These are phyloP conservation scores for Baronia brevicornis DNA, from an alignment of 2,888 invertebrate species.

Conservation along the genomic window DNA sequence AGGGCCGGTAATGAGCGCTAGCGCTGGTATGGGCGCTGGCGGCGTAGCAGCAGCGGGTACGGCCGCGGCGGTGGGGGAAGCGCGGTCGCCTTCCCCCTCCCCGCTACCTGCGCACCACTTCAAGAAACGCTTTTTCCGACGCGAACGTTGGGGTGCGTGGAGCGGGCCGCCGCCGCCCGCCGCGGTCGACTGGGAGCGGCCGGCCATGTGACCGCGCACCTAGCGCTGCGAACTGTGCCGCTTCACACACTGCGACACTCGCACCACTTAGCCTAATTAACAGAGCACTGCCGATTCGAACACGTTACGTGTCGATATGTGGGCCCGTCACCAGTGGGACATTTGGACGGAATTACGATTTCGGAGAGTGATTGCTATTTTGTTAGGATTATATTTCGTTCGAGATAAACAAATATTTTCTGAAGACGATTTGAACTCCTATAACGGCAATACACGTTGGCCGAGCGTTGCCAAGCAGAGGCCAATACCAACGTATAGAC, in stretches of 20 bases:
- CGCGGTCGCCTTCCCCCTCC: constrained; percentile 60
- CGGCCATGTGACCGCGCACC: constrained; percentile 58
- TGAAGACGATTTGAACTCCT: too few relatives aligned
- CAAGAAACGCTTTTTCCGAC: constrained; percentile 89
- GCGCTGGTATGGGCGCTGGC: constrained; percentile 45
- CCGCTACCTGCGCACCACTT: constrained; percentile 77
- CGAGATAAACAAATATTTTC: too few relatives aligned
- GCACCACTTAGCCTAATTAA: constrained; percentile 21
- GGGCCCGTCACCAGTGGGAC: too few relatives aligned
- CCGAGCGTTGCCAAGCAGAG: too few relatives aligned
- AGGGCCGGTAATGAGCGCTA: constrained; percentile 23
- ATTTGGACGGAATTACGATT: too few relatives aligned
- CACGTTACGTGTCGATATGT: too few relatives aligned
- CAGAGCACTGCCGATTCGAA: constrained; percentile 23
- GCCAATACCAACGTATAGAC: too few relatives aligned
- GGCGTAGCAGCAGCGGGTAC: constrained; percentile 32
- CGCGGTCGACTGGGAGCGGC: constrained; percentile 65
- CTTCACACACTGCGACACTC: constrained; percentile 17
- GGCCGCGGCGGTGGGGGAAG: constrained; percentile 25
- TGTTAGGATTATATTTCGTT: too few relatives aligned
- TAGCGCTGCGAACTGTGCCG: constrained; percentile 23
- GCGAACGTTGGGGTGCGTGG: constrained; percentile 80
- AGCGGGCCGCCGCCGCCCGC: constrained; percentile 53
- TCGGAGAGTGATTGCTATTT: too few relatives aligned
- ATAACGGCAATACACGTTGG: too few relatives aligned